Evolutionary conservation across 2,113 vertebrate species (phyloP).

Genomic region (Astatoreochromis straeleni): DNA sequence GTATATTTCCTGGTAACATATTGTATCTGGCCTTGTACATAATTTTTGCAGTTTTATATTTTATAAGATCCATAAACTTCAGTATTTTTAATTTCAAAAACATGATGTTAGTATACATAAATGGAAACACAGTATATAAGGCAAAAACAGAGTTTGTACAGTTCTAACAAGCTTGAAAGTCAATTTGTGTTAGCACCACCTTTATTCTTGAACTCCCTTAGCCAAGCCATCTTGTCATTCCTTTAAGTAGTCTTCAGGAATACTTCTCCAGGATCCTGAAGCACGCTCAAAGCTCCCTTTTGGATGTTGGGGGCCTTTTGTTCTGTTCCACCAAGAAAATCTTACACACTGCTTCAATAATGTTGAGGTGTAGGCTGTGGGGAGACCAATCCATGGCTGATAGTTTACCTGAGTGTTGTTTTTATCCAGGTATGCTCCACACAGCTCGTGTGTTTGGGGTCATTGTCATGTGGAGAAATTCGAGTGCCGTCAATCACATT

Average conservation of each 20-base stretch:
- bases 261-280: background rate
- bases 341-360: background rate
- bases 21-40: too few relatives aligned
- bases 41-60: too few relatives aligned
- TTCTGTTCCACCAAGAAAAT: background rate
- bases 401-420: background rate
- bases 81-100: too few relatives aligned
- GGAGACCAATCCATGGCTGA: background rate
- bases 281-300: background rate
- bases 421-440: background rate
- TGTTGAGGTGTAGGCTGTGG: background rate
- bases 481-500: rapidly evolving
- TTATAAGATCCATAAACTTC: too few relatives aligned
- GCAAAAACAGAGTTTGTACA: background rate
- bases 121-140: background rate
- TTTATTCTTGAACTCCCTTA: background rate
- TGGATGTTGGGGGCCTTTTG: background rate
- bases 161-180: background rate
- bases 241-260: background rate
- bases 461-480: background rate
- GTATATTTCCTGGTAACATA: too few relatives aligned
- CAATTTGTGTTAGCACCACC: background rate
- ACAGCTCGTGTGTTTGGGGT: background rate
- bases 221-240: background rate
- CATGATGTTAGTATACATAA: too few relatives aligned